Base-by-base conservation (phyloP, 2,113 vertebrate genomes). In the Proterorhinus semilunaris region DNA sequence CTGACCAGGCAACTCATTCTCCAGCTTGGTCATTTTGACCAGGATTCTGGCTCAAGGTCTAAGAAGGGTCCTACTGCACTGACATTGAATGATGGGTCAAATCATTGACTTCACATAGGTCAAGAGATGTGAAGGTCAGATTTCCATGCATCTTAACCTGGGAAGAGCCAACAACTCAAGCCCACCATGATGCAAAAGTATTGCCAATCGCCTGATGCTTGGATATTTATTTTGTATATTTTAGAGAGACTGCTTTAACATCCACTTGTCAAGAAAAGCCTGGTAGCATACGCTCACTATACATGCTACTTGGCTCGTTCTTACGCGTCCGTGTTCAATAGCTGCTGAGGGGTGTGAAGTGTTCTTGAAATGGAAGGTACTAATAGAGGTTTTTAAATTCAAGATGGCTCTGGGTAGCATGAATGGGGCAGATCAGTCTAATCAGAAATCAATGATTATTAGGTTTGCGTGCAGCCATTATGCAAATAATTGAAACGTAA, bases 371-470 rank as follows among this genome's bases (percentile, higher is more conserved):
- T 58, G 55, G 55, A 58, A 15, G 11, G 27, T 42, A 42, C 55
- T 58, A 58, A 42, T 58, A 58, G 55, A 36, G 55, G 17, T 58
- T 16, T 58, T 58, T 58, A 58, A 21, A 58, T 36, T 58, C 55
- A 58, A 58, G 55, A 58, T 58, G 55, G 55, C 55, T 42, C 27
- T 21, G 11, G 55, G 21, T 13, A 7, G 55, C 55, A 42, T 42
- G 55, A 58, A 42, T 58, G 55, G 11, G 27, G 6, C 27, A 42
- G 55, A 11, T 58, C 27, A 42, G 55, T 13, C 55, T 58, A 13
- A 42, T 27, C 11, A 58, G 55, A 58, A 58, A 58, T 58, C 55
- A 42, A 58, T 58, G 55, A 42, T 58, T 58, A 58, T 58, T 42
- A 42, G 27, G 55, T 58, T 58, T 42, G 55, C 55, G 12, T 58